Percentiles rank a stretch among this genome's conserved stretches.
Conservation (phyloP, 2,888 invertebrate species). For the Tetramorium bicarinatum region DNA sequence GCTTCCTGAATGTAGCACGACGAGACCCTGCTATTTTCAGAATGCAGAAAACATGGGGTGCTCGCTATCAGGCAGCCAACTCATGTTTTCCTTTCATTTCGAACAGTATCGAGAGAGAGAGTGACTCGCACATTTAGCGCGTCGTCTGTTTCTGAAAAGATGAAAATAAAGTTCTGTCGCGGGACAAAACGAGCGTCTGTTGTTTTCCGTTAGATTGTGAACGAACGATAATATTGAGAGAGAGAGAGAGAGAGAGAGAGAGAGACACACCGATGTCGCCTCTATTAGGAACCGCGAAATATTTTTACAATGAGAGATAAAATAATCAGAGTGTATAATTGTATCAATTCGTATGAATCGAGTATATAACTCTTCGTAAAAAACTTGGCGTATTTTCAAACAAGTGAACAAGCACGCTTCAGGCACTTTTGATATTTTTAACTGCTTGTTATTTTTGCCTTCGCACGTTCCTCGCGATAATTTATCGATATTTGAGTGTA, state of each 20-base stretch:
- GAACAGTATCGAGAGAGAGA: conserved; percentile 15
- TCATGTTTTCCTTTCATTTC: conserved; percentile 39
- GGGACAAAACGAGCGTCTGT: background rate
- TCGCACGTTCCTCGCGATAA: conserved; percentile 8
- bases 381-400: conserved; percentile 11
- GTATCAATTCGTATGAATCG: background rate
- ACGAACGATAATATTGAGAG: background rate
- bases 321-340: background rate
- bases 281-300: conserved; percentile 9
- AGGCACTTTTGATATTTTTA: conserved; percentile 32
- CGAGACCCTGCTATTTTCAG: conserved; percentile 31
- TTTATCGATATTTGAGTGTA: conserved; percentile 27
- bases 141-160: conserved; percentile 39
- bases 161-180: conserved; percentile 22
- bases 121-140: conserved; percentile 21
- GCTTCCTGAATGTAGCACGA: conserved; percentile 35
- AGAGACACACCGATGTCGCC: background rate
- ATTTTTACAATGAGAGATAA: background rate
- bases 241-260: background rate
- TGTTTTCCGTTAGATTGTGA: background rate
- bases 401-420: background rate
- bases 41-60: conserved; percentile 38
- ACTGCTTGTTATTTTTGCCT: conserved; percentile 21
- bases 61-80: conserved; percentile 1
- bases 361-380: background rate